phyloP scores from a whole-genome alignment of 2,797 vertebrate genomes.

The Muscicapa comitata region DNA sequence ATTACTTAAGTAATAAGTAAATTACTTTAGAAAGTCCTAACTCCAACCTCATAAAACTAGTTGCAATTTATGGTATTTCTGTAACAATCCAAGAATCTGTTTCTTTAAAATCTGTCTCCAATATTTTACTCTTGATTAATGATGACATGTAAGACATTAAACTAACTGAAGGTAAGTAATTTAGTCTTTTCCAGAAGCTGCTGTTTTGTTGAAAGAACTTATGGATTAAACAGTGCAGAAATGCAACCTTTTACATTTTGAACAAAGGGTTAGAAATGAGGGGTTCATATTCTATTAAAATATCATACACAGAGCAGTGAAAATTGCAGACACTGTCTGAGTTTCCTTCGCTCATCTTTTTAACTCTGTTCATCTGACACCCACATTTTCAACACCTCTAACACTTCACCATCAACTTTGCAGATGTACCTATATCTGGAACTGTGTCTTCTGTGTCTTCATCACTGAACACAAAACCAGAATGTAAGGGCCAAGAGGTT shows the following conservation, averaged over 20 bases:
- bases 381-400: conserved; percentile 42
- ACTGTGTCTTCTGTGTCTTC: neutral
- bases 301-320: neutral
- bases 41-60: neutral
- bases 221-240: neutral
- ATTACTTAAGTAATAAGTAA: neutral
- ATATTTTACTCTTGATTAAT: neutral
- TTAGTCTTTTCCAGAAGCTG: neutral
- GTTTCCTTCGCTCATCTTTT: neutral
- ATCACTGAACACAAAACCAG: neutral
- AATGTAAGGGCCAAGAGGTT: neutral
- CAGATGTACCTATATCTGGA: conserved; percentile 24
- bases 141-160: neutral
- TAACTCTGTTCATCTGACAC: conserved; percentile 11
- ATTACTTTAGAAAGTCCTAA: neutral
- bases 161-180: neutral
- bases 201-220: neutral
- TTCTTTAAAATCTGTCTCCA: neutral
- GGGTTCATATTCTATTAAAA: neutral
- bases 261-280: neutral
- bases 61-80: neutral
- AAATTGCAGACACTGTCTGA: neutral
- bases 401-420: neutral
- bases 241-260: neutral
- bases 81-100: neutral